A percentile compares a stretch with the other conserved stretches of the same genome.
phyloP scores from a whole-genome alignment of 1,140 invertebrate genomes.

The Chlorops oryzae region DNA sequence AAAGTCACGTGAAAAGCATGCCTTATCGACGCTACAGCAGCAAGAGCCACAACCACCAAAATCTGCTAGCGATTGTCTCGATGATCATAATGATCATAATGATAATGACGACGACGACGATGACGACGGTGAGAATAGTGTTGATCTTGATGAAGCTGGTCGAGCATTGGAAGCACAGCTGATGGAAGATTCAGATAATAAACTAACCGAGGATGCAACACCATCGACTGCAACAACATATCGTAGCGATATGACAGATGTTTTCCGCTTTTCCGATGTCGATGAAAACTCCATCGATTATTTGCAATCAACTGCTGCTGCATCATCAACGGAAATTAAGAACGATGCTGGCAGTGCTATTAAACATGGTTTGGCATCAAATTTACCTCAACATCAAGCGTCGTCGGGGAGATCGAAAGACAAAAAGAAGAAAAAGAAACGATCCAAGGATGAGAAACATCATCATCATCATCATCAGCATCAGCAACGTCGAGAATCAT shows the following conservation, averaged over 20 bases:
- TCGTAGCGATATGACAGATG: constrained; percentile 44
- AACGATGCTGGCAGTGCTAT: too few species aligned
- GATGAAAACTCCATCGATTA: constrained; percentile 43
- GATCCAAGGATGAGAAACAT: constrained; percentile 69
- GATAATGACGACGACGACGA: too few species aligned
- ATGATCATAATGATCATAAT: too few species aligned
- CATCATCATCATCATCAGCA: constrained; percentile 62
- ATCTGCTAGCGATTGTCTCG: too few species aligned
- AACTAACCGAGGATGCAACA: constrained; percentile 38
- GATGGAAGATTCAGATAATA: constrained; percentile 55
- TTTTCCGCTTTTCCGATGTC: constrained; percentile 51
- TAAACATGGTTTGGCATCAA: too few species aligned
- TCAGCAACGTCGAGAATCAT: constrained; percentile 59
- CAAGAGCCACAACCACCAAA: constrained; percentile 27
- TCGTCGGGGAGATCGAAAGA: constrained; percentile 51
- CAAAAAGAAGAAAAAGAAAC: constrained; percentile 77
- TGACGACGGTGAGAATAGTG: constrained; percentile 67
- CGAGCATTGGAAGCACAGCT: constrained; percentile 73
- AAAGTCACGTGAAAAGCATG: constrained; percentile 37
- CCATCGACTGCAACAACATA: constrained; percentile 41
- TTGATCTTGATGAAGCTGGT: constrained; percentile 71
- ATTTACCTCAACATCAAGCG: too few species aligned
- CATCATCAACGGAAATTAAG: constrained; percentile 18
- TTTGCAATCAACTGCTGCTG: constrained; percentile 14
- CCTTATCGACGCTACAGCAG: constrained; percentile 27